Base-by-base conservation (phyloP, 2,113 vertebrate species). In the Oncorhynchus kisutch region DNA sequence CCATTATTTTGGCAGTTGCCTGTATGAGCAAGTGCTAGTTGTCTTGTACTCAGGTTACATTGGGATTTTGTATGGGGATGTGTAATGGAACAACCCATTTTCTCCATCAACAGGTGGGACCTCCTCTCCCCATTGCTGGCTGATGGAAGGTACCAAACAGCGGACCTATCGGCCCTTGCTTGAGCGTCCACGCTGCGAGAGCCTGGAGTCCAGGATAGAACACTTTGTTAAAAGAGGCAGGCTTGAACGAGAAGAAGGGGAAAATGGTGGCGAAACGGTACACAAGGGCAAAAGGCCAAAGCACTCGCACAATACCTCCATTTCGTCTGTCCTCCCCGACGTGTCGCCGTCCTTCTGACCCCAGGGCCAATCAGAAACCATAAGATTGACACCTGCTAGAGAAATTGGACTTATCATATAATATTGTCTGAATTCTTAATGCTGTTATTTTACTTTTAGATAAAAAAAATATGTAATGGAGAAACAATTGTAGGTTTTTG, bases 211-310 rank as follows among this genome's bases (percentile, higher is more conserved):
- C 1, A 90, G 96, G 54, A 97, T 98, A 77, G 91, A 94, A 57
- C 96, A 96, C 76, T 97, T 95, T 49, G 93, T 97, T 71, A 94
- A 90, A 8, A 93, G 96, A 86, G 97, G 97, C 39, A 87, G 97
- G 66, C 92, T 98, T 12, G 92, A 95, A 77, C 78, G 84, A 2
- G 92, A 91, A 34, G 91, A 91, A 74, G 88, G 88, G 16, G 91
- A 92, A 74, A 75, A 89, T 2, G 92, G 91, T 5, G 85, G 86
- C 2, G 91, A 89, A 71, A 74, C 12, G 2, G 72, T 82, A 16
- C 83, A 89, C 71, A 75, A 68, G 84, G 90, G 84, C 12, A 92
- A 91, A 71, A 86, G 71, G 81, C 82, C 75, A 48, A 85, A 89
- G 75, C 75, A 78, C 71, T 88, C 45, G 76, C 88, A 79, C 80